Conservation (phyloP, 1,140 invertebrate genomes). For the Drosophila neocordata region DNA sequence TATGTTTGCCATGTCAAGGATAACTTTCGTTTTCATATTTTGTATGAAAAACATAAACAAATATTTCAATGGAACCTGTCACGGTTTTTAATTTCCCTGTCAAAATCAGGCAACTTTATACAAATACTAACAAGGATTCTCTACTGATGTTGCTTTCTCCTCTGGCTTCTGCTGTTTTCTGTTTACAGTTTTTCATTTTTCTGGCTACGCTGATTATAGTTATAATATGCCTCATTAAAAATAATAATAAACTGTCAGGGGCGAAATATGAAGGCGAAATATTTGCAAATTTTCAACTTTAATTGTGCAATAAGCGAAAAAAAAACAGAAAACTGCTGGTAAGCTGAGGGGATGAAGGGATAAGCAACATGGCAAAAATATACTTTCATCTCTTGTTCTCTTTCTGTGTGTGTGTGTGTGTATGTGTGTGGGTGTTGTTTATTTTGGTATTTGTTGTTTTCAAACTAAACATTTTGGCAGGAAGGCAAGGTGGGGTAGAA, state of each 20-base stretch:
- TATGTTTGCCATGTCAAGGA: constrained; percentile 21
- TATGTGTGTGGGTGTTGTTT: background rate
- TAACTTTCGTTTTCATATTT: constrained; percentile 32
- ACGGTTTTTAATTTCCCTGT: constrained; percentile 60
- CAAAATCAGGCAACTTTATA: constrained; percentile 51
- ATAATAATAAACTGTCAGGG: constrained; percentile 77
- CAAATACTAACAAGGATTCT: constrained; percentile 38
- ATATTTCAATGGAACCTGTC: constrained; percentile 49
- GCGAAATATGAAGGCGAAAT: constrained; percentile 63
- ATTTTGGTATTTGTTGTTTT: background rate
- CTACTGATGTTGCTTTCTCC: background rate
- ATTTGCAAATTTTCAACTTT: constrained; percentile 69
- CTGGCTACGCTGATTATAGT: constrained; percentile 48
- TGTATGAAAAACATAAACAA: constrained; percentile 5
- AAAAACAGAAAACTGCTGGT: background rate
- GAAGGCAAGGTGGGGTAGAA: background rate
- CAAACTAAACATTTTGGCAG: constrained; percentile 8
- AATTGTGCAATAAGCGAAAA: constrained; percentile 58
- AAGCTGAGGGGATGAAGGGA: constrained; percentile 20
- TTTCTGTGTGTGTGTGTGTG: constrained; percentile 23
- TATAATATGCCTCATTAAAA: constrained; percentile 79
- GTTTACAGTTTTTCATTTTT: constrained; percentile 22
- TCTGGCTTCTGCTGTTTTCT: background rate
- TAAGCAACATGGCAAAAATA: constrained; percentile 56
- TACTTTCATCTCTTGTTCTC: constrained; percentile 41